Base-by-base conservation (phyloP, 2,113 vertebrate genomes). In the Centrocercus urophasianus region DNA sequence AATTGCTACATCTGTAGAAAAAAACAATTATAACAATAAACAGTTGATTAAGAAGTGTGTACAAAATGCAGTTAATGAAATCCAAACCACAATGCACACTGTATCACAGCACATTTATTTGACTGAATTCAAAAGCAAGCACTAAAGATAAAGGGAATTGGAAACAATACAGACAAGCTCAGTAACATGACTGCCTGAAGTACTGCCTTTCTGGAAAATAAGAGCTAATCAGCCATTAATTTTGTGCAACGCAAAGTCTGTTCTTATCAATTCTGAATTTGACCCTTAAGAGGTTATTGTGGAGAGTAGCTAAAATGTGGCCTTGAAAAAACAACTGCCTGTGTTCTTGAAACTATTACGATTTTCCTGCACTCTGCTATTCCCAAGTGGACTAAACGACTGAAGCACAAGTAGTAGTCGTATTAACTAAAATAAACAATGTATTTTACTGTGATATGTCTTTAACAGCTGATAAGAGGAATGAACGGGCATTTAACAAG, bases 1-100 rank as follows among this genome's bases (percentile, higher is more conserved):
- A 80, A 99, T 97, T 50, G 98, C 98, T 86, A 99, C 97, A 96
- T 99, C 98, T 99, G 94, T 89, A 86, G 45, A 80, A 85, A 54
- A 54, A 80, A 86, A 80, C 25, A 83, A 78, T 84, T 82, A 10
- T 40, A 76, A 17, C 13, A 59, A 24, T 54, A 45, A 42, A 57
- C 25, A 71, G 11, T 34, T 71, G 8, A 59, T 34, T 42, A 45
- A 52, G 56, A 86, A 66, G 80, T 2, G 36, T 0, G 42, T 80
- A 32, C 48, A 67, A 3, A 7, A 11, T 61, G 8, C 16, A 74
- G 32, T 8, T 89, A 59, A 90, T 78, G 38, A 93, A 75, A 90
- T 57, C 19, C n/a, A 81, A 81, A 81, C 40, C 7, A 19, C 10
- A n/a, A 64, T 42, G 34, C 28, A 28, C 13, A 6, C 70, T 42